Evolutionary conservation across 2,888 invertebrate genomes (phyloP).

Genomic region (Gortyna flavago): DNA sequence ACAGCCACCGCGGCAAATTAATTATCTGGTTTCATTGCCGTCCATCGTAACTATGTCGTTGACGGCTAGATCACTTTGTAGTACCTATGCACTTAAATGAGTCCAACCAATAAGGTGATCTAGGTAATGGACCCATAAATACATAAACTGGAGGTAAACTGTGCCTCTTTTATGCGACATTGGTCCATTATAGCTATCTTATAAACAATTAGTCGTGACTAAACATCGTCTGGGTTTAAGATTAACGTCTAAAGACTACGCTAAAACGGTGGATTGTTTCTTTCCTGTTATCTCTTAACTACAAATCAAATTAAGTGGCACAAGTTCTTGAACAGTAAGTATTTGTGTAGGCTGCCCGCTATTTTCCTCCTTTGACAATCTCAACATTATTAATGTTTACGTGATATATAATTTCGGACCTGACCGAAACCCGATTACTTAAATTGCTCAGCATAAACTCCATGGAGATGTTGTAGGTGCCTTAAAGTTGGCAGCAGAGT

Average conservation of each 20-base stretch:
- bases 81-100: conserved; percentile 53
- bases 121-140: conserved; percentile 49
- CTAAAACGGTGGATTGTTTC: not conserved
- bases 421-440: not conserved
- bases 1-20: conserved; percentile 51
- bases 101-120: conserved; percentile 53
- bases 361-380: not conserved
- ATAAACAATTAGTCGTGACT: conserved; percentile 12
- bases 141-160: conserved; percentile 44
- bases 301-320: not conserved
- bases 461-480: not conserved
- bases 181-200: conserved; percentile 15
- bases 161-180: conserved; percentile 13
- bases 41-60: conserved; percentile 46
- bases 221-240: conserved; percentile 14
- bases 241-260: not conserved
- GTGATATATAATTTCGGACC: no score
- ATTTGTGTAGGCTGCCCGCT: not conserved
- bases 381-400: not conserved
- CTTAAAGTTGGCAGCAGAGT: not conserved
- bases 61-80: conserved; percentile 50
- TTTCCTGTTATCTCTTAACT: not conserved
- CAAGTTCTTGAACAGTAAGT: not conserved
- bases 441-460: not conserved
- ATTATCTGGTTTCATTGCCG: conserved; percentile 66